A percentile compares a stretch with the other conserved stretches of the same genome.
phyloP scores from a whole-genome alignment of 2,797 vertebrate genomes.

The Apogon talboti region DNA sequence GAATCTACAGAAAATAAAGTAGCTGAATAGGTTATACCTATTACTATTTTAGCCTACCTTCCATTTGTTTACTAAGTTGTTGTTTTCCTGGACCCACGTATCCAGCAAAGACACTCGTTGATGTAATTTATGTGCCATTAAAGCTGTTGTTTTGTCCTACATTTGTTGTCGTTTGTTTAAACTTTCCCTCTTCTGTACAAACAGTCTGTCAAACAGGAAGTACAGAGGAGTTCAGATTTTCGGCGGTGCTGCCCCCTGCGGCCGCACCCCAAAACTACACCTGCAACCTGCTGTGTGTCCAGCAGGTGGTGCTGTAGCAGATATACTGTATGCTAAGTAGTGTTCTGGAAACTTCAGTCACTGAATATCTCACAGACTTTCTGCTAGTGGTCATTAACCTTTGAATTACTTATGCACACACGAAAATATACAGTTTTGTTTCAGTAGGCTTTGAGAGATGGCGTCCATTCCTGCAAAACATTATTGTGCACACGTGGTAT shows the following conservation, averaged over 20 bases:
- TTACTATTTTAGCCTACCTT: conserved; percentile 54
- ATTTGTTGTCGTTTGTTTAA: conserved; percentile 51
- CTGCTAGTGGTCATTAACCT: background rate
- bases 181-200: conserved; percentile 61
- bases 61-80: conserved; percentile 65
- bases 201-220: conserved; percentile 52
- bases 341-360: conserved; percentile 62
- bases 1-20: background rate
- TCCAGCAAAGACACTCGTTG: conserved; percentile 27
- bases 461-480: background rate
- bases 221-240: background rate
- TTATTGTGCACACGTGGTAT: background rate
- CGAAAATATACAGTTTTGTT: background rate
- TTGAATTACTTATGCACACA: background rate
- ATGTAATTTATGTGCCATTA: conserved; percentile 18
- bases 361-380: background rate
- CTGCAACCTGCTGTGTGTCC: conserved; percentile 14
- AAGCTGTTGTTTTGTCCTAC: background rate
- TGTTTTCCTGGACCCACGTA: conserved; percentile 72
- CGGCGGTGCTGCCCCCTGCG: conserved; percentile 54
- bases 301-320: conserved; percentile 41
- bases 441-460: background rate
- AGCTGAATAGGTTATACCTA: background rate
- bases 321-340: background rate
- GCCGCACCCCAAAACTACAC: background rate